phyloP scores from a whole-genome alignment of 2,888 invertebrate species.

The Ophion ventricosus region DNA sequence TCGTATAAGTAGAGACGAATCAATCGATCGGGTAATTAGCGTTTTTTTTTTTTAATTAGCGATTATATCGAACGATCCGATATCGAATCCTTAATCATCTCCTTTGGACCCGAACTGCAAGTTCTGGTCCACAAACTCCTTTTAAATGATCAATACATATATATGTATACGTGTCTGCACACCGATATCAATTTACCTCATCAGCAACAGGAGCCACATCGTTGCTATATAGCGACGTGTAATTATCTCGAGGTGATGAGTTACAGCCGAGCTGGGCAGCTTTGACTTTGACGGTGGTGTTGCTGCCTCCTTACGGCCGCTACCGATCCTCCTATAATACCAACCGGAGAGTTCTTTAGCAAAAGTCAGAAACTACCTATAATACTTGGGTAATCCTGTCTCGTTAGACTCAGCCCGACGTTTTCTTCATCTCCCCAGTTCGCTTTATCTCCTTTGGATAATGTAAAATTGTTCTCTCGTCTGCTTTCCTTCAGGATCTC shows the following conservation, averaged over 20 bases:
- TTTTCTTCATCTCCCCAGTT: conserved; percentile 12
- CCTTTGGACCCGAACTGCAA: conserved; percentile 15
- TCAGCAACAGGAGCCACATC: conserved; percentile 58
- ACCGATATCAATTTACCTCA: conserved; percentile 63
- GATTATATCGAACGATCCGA: neutral
- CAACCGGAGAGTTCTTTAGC: conserved; percentile 22
- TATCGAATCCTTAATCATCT: conserved; percentile 17
- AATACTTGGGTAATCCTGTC: conserved; percentile 34
- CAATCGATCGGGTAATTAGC: conserved; percentile 5
- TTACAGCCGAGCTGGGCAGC: conserved; percentile 55
- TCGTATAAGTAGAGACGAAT: conserved; percentile 18
- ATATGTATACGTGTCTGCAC: conserved; percentile 4
- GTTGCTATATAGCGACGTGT: conserved; percentile 52
- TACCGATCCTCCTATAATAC: conserved; percentile 38
- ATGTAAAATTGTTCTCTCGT: conserved; percentile 44
- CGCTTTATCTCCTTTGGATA: conserved; percentile 32
- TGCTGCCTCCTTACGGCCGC: conserved; percentile 35
- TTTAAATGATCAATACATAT: neutral
- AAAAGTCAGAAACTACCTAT: conserved; percentile 48
- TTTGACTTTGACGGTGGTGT: conserved; percentile 60
- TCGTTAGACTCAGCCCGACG: conserved; percentile 50
- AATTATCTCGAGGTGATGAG: conserved; percentile 67
- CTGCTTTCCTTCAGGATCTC: neutral
- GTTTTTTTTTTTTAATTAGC: conserved; percentile 22
- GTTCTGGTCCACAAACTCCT: conserved; percentile 11